Conservation (phyloP, 2,113 vertebrate genomes). For the Brachirus orientalis region DNA sequence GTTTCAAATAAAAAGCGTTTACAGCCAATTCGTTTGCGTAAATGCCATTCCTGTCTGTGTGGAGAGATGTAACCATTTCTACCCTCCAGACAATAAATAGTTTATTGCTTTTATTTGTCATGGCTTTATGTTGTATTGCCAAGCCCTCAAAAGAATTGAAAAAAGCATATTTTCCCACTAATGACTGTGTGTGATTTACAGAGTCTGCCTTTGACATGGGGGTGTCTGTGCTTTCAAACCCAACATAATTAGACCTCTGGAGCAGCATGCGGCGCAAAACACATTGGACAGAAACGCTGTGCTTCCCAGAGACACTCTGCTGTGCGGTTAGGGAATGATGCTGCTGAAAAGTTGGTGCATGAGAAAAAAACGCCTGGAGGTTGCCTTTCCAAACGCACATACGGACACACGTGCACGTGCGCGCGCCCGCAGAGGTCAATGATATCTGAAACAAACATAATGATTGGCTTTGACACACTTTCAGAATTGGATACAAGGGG, state of each 20-base stretch:
- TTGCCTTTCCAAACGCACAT: constrained; percentile 30
- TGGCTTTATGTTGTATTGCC: constrained; percentile 69
- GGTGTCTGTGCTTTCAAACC: constrained; percentile 71
- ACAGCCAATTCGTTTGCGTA: constrained; percentile 75
- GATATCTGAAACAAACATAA: constrained; percentile 67
- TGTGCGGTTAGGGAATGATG: constrained; percentile 50
- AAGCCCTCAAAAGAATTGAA: constrained; percentile 58
- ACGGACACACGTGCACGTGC: no score
- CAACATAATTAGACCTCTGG: constrained; percentile 67
- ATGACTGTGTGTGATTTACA: constrained; percentile 76
- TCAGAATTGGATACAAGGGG: constrained; percentile 59
- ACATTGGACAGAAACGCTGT: constrained; percentile 46
- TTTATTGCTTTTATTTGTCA: constrained; percentile 77
- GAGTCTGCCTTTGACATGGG: constrained; percentile 69
- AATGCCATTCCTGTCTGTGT: constrained; percentile 72
- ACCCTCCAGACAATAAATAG: constrained; percentile 67
- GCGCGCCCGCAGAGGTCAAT: constrained; percentile 49
- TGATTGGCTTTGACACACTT: constrained; percentile 72
- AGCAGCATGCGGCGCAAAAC: constrained; percentile 53
- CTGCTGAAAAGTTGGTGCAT: constrained; percentile 43
- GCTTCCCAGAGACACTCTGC: constrained; percentile 56
- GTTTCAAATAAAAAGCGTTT: constrained; percentile 80
- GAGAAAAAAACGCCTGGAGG: constrained; percentile 51
- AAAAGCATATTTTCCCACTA: constrained; percentile 65
- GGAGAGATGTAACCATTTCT: constrained; percentile 68